Evolutionary conservation across 2,797 vertebrate species (phyloP), one percentile per base, ranked within the genome.

Genomic region (Adrianichthys oophorus): DNA sequence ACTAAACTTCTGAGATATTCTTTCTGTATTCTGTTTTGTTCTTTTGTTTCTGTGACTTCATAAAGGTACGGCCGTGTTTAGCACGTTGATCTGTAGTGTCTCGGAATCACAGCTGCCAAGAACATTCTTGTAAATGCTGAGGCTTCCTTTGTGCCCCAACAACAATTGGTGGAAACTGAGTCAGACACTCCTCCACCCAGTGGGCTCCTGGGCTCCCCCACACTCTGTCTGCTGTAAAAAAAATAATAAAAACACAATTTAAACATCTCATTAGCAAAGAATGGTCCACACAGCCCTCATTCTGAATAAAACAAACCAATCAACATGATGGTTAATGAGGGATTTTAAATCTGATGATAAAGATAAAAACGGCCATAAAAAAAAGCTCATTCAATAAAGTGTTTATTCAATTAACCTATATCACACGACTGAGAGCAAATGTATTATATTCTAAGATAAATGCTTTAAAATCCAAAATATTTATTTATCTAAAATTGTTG

Each of bases 151-250:
- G 57, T 58, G 17, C 50, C 59, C 24, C 18, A 5, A 70, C 42
- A 68, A 88, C 83, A 90, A 90, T 87, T 14, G 57, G 65, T 84
- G 91, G 89, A 91, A 87, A 71, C 24, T 10, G 18, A 59, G 23
- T 44, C 40, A 32, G 37, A 50, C 41, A 17, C 49, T 48, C 56
- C 73, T 66, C 68, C 66, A 64, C 70, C 61, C 56, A 56, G 3
- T 41, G 41, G 51, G 21, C 18, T 43, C 67, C 63, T 41, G 43
- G 51, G 21, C 18, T 43, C 67, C 63, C 23, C 37, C n/a, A 47
- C 12, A 18, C 54, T 59, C 7, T 56, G 16, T 8, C 41, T 12
- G 17, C 61, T 55, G 62, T 17, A 69, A 45, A 62, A 32, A 56
- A 52, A 26, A 32, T 1, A 45, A 46, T 4, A 19, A 46, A 14